Evolutionary conservation across 2,797 vertebrate genomes (phyloP), one percentile per base, ranked within the genome.

Genomic region (Microctenopoma stevenorrisi): DNA sequence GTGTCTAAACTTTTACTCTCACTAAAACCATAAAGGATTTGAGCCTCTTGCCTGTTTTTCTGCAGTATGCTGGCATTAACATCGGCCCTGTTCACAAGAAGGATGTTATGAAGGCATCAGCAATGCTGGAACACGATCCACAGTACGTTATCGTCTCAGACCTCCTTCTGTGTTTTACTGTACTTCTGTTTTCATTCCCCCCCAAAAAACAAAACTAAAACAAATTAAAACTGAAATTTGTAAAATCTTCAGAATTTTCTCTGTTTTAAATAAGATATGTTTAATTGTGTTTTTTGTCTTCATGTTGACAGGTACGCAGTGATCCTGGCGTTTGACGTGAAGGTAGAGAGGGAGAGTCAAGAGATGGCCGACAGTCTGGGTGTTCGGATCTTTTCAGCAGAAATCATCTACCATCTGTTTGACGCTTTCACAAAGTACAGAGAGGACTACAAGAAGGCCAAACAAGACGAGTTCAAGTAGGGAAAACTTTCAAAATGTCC

Each of bases 381-480:
- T 0, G 98, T 99, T 6, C 92, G 97, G 1, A 92, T 99, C 76
- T 99, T 99, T 91, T 97, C 94, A 5, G 98, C 98, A 10, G 98
- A 99, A 86, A 99, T 99, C 78, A 99, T 99, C 91, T 99, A 99
- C 91, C 98, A 99, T 64, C 93, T 99, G 79, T 99, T 99, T 40
- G 98, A 99, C 69, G 95, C 98, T 64, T 99, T 99, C 92, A 99
- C 97, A 44, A 99, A 99, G 83, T 99, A 97, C 4, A 92, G 98
- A 55, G 97, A 98, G 86, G 98, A 99, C 89, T 98, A 98, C 88
- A 99, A 98, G 93, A 99, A 98, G 86, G 95, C 96, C 92, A 99
- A 99, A 52, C 98, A 99, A 85, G 98, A 99, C 18, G 98, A 99
- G 91, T 99, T 96, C 94, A 98, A 98, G 98, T 99, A 92, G 79